phyloP scores from a whole-genome alignment of 2,797 vertebrate genomes.

The Salmo trutta region DNA sequence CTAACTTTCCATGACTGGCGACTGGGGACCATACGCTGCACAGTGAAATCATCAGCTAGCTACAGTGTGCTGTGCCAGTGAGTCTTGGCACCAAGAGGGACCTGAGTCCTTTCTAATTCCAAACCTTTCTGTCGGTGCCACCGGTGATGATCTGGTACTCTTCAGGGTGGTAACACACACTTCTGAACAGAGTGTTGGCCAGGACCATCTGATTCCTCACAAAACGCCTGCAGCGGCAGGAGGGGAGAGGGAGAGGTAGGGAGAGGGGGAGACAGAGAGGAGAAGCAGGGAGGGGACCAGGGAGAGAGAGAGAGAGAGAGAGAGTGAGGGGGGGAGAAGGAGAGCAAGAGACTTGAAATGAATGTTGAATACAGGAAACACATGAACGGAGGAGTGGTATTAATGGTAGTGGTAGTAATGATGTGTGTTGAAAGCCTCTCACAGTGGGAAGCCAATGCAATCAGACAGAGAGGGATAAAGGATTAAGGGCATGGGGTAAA shows the following conservation, averaged over 20 bases:
- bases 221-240: conserved; percentile 70
- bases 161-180: conserved; percentile 89
- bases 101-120: neutral
- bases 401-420: neutral
- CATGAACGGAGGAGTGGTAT: neutral
- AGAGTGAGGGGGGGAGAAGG: neutral
- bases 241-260: neutral
- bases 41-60: neutral
- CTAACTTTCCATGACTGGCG: conserved; percentile 16
- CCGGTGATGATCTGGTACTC: conserved; percentile 88
- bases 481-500: neutral
- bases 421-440: neutral
- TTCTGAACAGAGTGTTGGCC: conserved; percentile 81
- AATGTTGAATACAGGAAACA: neutral
- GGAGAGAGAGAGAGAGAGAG: neutral
- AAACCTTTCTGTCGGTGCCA: conserved; percentile 86
- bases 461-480: neutral
- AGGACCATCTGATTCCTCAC: conserved; percentile 84
- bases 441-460: neutral
- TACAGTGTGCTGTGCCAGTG: neutral
- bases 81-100: neutral
- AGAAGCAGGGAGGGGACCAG: too few species aligned
- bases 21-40: neutral
- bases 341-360: neutral
- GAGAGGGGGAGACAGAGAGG: too few species aligned